Evolutionary conservation across 2,113 vertebrate genomes (phyloP).

Genomic region (Agelaius tricolor): DNA sequence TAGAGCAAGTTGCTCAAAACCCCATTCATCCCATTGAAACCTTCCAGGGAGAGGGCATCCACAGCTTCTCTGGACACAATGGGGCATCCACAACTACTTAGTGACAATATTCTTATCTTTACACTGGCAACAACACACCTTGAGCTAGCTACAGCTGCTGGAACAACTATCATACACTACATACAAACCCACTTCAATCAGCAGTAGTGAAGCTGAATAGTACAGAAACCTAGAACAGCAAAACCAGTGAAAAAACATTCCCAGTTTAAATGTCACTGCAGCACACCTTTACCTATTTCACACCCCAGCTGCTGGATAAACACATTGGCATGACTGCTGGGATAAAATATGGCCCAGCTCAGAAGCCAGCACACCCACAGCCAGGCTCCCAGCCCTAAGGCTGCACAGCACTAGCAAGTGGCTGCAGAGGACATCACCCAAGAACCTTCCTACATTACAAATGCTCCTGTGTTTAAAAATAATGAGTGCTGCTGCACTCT

Average conservation of each 20-base stretch:
- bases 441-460: neutral
- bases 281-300: neutral
- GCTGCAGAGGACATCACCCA: neutral
- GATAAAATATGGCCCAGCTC: neutral
- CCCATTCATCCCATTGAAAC: neutral
- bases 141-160: rapidly evolving
- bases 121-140: neutral
- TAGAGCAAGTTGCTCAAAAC: neutral
- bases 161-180: neutral
- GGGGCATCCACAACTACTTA: neutral
- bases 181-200: neutral
- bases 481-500: neutral
- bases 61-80: neutral
- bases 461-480: neutral
- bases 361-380: neutral
- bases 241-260: neutral
- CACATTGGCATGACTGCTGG: neutral
- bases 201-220: neutral
- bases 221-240: neutral
- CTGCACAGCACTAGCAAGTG: neutral
- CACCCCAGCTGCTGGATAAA: neutral
- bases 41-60: rapidly evolving
- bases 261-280: neutral
- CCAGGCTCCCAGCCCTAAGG: neutral
- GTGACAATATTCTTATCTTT: neutral